phyloP scores from a whole-genome alignment of 2,797 vertebrate genomes.

The Chelidonichthys spinosus region DNA sequence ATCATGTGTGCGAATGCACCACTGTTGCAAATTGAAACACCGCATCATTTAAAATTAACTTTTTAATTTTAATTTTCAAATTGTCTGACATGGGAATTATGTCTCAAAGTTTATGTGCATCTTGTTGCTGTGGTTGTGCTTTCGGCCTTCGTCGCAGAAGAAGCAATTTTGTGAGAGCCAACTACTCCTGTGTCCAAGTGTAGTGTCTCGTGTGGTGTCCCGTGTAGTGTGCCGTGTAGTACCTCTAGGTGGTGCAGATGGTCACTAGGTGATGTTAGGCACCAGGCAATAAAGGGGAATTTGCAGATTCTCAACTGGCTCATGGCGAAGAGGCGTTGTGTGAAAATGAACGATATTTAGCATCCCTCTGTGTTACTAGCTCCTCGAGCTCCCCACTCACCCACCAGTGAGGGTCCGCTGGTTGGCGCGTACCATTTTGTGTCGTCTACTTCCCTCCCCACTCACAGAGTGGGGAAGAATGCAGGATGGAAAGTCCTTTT shows the following conservation, averaged over 20 bases:
- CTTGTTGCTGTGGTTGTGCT: background rate
- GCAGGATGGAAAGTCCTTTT: background rate
- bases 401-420: background rate
- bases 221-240: too few relatives aligned
- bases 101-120: background rate
- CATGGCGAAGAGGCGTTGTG: background rate
- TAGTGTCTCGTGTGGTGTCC: too few relatives aligned
- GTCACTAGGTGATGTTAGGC: background rate
- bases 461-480: too few relatives aligned
- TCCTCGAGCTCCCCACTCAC: background rate
- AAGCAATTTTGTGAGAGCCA: background rate
- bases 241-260: background rate
- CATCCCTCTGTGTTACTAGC: background rate
- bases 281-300: background rate
- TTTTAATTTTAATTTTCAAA: background rate
- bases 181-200: background rate
- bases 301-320: background rate
- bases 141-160: too few relatives aligned
- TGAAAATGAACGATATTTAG: background rate
- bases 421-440: too few relatives aligned
- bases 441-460: too few relatives aligned
- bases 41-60: background rate
- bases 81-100: background rate
- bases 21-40: slow-evolving; percentile 11
- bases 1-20: background rate